phyloP scores from a whole-genome alignment of 2,797 vertebrate genomes.

The Setipinna tenuifilis region DNA sequence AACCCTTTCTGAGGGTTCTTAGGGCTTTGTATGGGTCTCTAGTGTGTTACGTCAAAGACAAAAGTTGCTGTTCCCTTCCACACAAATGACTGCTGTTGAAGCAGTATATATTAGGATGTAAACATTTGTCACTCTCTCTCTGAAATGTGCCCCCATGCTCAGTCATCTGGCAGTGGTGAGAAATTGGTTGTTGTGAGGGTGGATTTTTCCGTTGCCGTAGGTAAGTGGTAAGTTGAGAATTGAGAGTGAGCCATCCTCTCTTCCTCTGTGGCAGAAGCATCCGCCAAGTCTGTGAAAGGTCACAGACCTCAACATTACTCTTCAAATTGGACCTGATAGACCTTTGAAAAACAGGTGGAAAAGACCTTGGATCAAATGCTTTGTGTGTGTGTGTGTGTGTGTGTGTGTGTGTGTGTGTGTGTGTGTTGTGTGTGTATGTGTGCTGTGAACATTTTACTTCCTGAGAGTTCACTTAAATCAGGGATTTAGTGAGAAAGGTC shows the following conservation, averaged over 20 bases:
- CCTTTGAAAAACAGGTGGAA: constrained; percentile 40
- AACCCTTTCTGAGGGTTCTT: no score
- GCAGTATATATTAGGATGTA: background rate
- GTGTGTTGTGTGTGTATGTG: background rate
- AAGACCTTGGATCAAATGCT: constrained; percentile 28
- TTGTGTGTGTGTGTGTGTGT: constrained; percentile 1
- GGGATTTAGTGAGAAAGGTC: constrained; percentile 16
- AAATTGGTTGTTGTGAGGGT: background rate
- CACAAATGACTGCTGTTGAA: background rate
- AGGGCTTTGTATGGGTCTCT: no score
- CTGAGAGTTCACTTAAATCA: constrained; percentile 31
- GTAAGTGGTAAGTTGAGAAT: constrained; percentile 3
- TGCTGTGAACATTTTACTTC: constrained; percentile 37
- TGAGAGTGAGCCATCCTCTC: constrained; percentile 33
- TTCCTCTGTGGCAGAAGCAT: constrained; percentile 30
- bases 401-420: constrained; percentile 15
- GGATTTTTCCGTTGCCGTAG: background rate
- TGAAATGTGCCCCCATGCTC: background rate
- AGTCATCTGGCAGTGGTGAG: constrained; percentile 1
- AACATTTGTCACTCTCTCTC: background rate
- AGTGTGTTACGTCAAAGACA: background rate
- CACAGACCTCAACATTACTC: constrained; percentile 33
- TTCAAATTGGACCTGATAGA: constrained; percentile 26
- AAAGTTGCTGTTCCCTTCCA: background rate
- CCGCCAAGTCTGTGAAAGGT: constrained; percentile 43